phyloP scores from a whole-genome alignment of 2,113 vertebrate genomes.

The Felis catus region DNA sequence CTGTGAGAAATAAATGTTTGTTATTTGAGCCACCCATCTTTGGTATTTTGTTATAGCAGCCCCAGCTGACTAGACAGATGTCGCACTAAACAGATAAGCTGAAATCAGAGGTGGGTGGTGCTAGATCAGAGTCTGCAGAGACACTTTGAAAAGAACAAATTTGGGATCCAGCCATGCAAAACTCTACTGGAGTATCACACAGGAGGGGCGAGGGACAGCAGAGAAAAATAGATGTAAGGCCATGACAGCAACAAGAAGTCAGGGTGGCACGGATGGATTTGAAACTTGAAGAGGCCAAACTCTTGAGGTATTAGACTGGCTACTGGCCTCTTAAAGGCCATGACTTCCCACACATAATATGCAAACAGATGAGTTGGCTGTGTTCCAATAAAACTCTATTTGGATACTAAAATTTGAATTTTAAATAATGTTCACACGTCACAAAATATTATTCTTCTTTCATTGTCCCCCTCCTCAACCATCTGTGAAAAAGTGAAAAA shows the following conservation, averaged over 20 bases:
- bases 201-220: background rate
- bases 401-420: background rate
- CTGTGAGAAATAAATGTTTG: background rate
- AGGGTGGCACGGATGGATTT: no score
- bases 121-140: background rate
- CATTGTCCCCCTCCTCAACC: background rate
- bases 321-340: no score
- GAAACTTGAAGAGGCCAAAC: background rate
- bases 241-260: background rate
- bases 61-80: background rate
- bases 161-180: background rate
- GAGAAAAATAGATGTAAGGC: background rate
- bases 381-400: background rate
- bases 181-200: background rate
- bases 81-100: background rate
- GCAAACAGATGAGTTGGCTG: background rate
- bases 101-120: rapidly evolving
- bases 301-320: background rate
- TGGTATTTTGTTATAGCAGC: background rate
- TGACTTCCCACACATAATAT: background rate
- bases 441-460: background rate
- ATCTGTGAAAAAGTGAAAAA: background rate
- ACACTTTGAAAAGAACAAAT: background rate
- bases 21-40: no score
- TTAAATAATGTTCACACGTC: background rate